Evolutionary conservation across 2,113 vertebrate genomes (phyloP).

Genomic region (Donacobius atricapilla): DNA sequence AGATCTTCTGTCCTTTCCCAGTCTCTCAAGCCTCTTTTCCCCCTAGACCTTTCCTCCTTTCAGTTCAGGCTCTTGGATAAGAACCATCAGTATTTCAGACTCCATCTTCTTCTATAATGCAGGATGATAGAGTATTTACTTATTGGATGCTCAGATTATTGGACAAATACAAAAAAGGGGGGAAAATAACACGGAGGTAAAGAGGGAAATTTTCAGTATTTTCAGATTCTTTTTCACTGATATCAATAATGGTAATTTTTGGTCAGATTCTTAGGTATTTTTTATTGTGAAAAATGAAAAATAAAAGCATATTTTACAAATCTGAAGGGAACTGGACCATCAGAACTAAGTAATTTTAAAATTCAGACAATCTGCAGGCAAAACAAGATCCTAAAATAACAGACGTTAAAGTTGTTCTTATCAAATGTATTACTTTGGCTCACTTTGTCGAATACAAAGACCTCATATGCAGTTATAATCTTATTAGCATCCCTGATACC

Average conservation of each 20-base stretch:
- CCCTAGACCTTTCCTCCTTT: background rate
- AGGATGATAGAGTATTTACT: background rate
- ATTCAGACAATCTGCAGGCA: background rate
- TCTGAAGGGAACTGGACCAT: background rate
- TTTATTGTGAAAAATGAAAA: background rate
- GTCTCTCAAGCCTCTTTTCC: background rate
- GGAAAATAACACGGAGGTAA: fast-evolving
- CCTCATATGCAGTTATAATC: background rate
- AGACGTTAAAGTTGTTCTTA: background rate
- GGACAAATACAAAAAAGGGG: background rate
- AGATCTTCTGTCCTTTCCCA: background rate
- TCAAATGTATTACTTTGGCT: background rate
- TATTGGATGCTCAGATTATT: background rate
- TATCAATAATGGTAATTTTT: background rate
- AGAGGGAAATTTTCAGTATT: background rate
- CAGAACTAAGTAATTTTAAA: background rate
- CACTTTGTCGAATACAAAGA: background rate
- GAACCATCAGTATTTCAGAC: background rate
- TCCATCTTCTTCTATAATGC: background rate
- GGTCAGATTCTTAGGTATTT: background rate
- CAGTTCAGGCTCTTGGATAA: background rate
- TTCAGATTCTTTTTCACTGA: background rate
- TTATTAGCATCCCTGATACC: background rate
- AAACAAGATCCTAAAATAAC: background rate
- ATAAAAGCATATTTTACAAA: background rate